A percentile compares a stretch with the other conserved stretches of the same genome.
These are phyloP conservation scores for Menura novaehollandiae DNA, from an alignment of 2,113 vertebrate genomes.

Conservation along the genomic window DNA sequence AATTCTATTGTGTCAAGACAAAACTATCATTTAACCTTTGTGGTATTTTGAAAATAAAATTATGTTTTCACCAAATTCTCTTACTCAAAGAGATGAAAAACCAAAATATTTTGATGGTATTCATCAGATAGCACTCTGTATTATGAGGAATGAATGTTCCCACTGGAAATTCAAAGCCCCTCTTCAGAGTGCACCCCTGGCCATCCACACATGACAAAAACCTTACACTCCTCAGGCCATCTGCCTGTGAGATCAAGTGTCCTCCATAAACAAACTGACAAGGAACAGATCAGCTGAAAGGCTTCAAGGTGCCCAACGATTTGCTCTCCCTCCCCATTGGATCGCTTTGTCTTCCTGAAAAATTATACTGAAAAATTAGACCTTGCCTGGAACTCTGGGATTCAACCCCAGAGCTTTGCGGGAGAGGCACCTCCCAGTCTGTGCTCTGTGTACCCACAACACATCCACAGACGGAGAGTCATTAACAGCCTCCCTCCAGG, in stretches of 20 bases:
- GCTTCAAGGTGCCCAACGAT: neutral
- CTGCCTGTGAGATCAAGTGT: neutral
- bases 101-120: neutral
- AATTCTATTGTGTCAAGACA: neutral
- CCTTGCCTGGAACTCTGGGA: neutral
- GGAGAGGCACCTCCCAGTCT: neutral
- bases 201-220: neutral
- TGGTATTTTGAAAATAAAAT: neutral
- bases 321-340: neutral
- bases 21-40: neutral
- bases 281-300: neutral
- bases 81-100: fast-evolving
- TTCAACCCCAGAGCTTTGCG: neutral
- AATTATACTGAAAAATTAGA: neutral
- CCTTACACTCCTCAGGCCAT: neutral
- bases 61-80: neutral
- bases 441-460: fast-evolving
- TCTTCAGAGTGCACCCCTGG: neutral
- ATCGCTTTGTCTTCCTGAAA: neutral
- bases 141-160: neutral
- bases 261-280: neutral
- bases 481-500: neutral
- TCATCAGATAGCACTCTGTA: neutral
- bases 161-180: neutral
- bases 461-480: neutral